These are phyloP conservation scores for Cebus imitator DNA, from an alignment of 2,113 vertebrate species.

Conservation along the genomic window DNA sequence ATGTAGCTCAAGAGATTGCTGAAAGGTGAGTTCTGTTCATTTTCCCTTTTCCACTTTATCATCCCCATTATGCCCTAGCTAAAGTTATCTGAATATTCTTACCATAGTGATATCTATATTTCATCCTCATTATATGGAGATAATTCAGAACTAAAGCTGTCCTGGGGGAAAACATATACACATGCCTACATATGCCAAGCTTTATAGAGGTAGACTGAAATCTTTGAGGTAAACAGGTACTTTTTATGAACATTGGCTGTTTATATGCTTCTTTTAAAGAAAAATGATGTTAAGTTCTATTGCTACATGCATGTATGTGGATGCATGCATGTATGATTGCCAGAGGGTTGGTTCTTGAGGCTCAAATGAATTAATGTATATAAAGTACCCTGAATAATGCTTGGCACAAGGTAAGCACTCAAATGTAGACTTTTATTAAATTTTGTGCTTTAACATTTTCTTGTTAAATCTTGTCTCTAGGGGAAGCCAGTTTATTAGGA, in stretches of 20 bases:
- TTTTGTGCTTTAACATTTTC: constrained; percentile 31
- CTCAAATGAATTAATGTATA: constrained; percentile 1
- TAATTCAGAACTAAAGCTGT: background rate
- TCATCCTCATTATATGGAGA: background rate
- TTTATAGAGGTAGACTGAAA: constrained; percentile 25
- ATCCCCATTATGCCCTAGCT: background rate
- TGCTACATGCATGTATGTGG: background rate
- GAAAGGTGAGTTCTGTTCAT: constrained; percentile 85
- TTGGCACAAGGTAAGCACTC: background rate
- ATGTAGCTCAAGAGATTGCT: constrained; percentile 91
- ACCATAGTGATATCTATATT: background rate
- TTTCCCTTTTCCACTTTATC: constrained; percentile 36
- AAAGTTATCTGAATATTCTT: constrained; percentile 4
- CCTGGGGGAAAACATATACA: background rate
- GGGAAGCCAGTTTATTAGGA: constrained; percentile 91
- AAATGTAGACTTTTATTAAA: background rate
- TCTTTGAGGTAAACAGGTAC: background rate
- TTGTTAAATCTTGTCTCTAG: constrained; percentile 81
- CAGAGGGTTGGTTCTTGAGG: background rate
- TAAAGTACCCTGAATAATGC: background rate
- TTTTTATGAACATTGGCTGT: background rate
- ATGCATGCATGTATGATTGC: background rate
- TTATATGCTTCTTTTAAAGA: constrained; percentile 25
- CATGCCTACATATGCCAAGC: background rate
- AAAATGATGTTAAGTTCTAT: background rate